Evolutionary conservation across 2,888 invertebrate genomes (phyloP), one percentile per base, ranked within the genome.

Genomic region (Notodonta dromedarius): DNA sequence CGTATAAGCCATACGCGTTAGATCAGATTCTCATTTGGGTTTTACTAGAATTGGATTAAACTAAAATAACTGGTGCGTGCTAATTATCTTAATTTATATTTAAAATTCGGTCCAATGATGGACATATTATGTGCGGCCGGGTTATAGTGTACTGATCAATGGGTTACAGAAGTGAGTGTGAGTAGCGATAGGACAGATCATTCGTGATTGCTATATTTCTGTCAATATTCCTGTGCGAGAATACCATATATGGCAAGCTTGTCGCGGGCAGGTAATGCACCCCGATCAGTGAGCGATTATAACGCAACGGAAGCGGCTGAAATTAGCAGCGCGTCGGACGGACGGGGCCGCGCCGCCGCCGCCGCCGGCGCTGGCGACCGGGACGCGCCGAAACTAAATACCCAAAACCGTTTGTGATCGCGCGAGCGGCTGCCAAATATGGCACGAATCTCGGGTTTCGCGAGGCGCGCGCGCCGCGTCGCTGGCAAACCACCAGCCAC

Each of bases 361-460:
- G 80, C 76, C 78, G 76, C 72, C 51, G 71, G 65, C 65, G 35
- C 65, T 72, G 69, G 69, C 71, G 76, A 70, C 76, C 78, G 76
- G 67, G 73, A 74, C 80, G 74, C 65, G 68, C 79, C 85, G 90
- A 90, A 90, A 91, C 90, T 88, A 87, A 89, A 91, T 90, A 90
- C 85, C 91, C 90, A 91, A 91, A 91, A 85, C 83, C 82, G 89
- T 85, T 78, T 73, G 87, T 76, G 87, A 84, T 82, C 86, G 82
- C 83, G 78, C 83, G 77, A 72, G 82, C 88, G 88, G 78, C 71
- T 90, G 90, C 93, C 93, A 90, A 91, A 92, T 91, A 91, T 87
- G 92, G 93, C 87, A 92, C 83, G 87, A 90, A 91, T 92, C 93
- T 93, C 93, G 87, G 85, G 88, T 93, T 93, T 89, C 93, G 86